Evolutionary conservation across 2,888 invertebrate species (phyloP).

Genomic region (Eilema griseolum): DNA sequence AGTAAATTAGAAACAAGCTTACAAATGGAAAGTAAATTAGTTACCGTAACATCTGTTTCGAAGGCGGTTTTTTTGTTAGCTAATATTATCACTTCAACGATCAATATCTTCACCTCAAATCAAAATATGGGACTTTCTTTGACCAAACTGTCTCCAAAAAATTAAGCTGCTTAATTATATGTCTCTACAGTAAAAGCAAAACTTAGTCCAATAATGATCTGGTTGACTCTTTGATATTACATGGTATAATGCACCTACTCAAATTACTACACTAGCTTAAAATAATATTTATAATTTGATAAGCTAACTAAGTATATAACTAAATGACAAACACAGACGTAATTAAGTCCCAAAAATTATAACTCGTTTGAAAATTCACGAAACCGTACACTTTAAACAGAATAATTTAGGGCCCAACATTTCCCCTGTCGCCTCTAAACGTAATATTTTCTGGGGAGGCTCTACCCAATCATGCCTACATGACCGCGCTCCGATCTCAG

Average conservation of each 20-base stretch:
- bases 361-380: constrained; percentile 7
- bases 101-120: background rate
- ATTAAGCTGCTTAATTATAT: too few relatives aligned
- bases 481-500: constrained; percentile 53
- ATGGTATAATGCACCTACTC: too few relatives aligned
- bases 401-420: constrained; percentile 31
- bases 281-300: background rate
- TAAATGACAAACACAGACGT: background rate
- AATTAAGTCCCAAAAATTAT: constrained; percentile 6
- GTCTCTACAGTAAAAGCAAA: too few relatives aligned
- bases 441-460: constrained; percentile 44
- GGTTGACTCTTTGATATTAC: too few relatives aligned
- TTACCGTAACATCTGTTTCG: background rate
- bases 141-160: too few relatives aligned
- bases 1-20: constrained; percentile 8
- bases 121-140: background rate
- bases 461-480: constrained; percentile 61
- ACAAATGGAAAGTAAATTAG: constrained; percentile 8
- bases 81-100: background rate
- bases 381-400: constrained; percentile 14
- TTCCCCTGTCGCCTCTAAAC: constrained; percentile 39
- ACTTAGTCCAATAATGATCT: too few relatives aligned
- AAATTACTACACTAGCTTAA: too few relatives aligned
- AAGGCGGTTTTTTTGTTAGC: background rate
- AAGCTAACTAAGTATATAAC: background rate